Base-by-base conservation (phyloP, 92 coral and sea anemone species). In the Bergia sp. region DNA sequence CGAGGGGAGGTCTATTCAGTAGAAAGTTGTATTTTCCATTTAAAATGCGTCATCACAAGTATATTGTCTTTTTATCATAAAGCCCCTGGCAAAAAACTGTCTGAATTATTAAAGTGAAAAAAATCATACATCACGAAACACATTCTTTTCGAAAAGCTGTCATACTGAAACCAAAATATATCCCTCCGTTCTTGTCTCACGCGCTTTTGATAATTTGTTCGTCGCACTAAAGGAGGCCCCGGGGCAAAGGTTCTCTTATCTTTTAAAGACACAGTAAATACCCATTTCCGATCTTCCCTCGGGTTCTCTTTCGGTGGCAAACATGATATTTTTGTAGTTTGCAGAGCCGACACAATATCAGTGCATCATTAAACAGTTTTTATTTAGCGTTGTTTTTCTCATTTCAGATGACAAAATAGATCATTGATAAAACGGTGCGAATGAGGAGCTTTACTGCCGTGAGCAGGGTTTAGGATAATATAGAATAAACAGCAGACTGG, bases 271-370 rank as follows among this genome's bases (percentile, higher is more conserved):
- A 47, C 74, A 4, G 79, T 84, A 71, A 84, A 29, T 45, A 72
- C 87, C 66, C 69, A 84, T 71, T 84, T 84, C 87, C 87, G 87
- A 23, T 47, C 29, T 37, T 69, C 87, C 67, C 79, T 84, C 43
- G 79, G 61, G 80, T 76, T 76, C 47, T 41, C 53, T 76, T 41
- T 76, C 80, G 15, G 87, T 5, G 4, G 10, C 44, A 47, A 50
- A 44, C 57, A 69, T 71, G 57, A 84, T 42, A 66, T 71, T 42
- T 44, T 71, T 21, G 37, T 45, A 66, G 57, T n/a, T 42, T 36
- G 64, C 37, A 21, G 10, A 41, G 77, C 87, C 58, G 58, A 74
- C 87, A n/a, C 21, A 53, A 37, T 15, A 53, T 11, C 45, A 57
- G 72, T 1, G 69, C 29, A 37, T 18, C 21, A 37, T 80, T 37